Percentiles rank a stretch among this genome's conserved stretches.
These are phyloP conservation scores for Lethocerus indicus DNA, from an alignment of 1,140 invertebrate species.

Conservation along the genomic window DNA sequence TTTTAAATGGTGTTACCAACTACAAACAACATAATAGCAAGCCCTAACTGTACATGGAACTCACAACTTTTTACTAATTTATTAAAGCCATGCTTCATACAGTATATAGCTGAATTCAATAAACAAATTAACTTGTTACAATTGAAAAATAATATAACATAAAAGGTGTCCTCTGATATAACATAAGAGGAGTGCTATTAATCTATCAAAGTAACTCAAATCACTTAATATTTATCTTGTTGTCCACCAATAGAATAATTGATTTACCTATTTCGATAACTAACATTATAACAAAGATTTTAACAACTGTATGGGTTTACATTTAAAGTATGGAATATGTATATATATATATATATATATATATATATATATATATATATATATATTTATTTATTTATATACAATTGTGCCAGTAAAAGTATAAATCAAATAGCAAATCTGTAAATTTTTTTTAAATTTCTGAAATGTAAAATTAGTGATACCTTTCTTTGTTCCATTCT, in stretches of 20 bases:
- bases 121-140: too few species aligned
- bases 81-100: not conserved
- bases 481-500: constrained; percentile 15
- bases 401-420: not conserved
- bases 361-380: not conserved
- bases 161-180: too few species aligned
- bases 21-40: not conserved
- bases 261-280: too few species aligned
- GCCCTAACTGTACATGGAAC: not conserved
- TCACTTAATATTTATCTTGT: too few species aligned
- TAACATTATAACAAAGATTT: too few species aligned
- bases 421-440: not conserved
- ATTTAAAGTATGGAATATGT: too few species aligned
- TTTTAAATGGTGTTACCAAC: not conserved
- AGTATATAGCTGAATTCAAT: too few species aligned
- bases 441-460: not conserved
- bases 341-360: not conserved
- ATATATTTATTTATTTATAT: not conserved
- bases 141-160: too few species aligned
- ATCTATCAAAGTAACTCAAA: too few species aligned
- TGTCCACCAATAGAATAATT: too few species aligned
- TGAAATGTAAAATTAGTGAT: not conserved
- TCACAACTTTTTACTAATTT: not conserved
- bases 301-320: too few species aligned
- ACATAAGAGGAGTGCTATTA: too few species aligned